These are phyloP conservation scores for Manduca sexta DNA, from an alignment of 1,140 invertebrate genomes.

Conservation along the genomic window DNA sequence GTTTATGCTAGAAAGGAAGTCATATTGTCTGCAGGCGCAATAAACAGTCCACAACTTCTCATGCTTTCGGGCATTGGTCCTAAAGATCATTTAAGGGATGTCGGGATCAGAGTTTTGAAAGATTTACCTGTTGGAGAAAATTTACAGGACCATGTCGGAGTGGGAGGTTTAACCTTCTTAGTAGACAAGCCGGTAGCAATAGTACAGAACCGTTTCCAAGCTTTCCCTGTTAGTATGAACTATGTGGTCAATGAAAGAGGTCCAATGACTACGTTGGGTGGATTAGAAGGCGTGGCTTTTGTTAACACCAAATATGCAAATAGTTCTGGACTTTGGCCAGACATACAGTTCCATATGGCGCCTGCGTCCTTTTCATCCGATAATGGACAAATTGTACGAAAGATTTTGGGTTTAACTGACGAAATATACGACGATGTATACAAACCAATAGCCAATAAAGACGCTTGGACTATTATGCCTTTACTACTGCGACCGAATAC, in stretches of 20 bases:
- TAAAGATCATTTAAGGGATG: slow-evolving; percentile 78
- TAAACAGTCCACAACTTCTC: slow-evolving; percentile 86
- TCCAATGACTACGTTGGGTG: slow-evolving; percentile 88
- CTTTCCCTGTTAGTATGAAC: slow-evolving; percentile 84
- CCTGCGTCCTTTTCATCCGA: slow-evolving; percentile 89
- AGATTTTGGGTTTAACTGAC: slow-evolving; percentile 88
- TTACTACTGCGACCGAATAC: slow-evolving; percentile 86
- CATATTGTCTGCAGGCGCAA: slow-evolving; percentile 85
- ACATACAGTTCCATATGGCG: slow-evolving; percentile 91
- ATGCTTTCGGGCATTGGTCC: slow-evolving; percentile 93
- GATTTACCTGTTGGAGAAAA: slow-evolving; percentile 86
- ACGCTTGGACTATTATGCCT: slow-evolving; percentile 90
- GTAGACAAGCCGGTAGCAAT: slow-evolving; percentile 86
- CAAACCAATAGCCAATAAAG: slow-evolving; percentile 82
- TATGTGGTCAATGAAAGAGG: slow-evolving; percentile 84
- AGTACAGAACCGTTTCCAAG: slow-evolving; percentile 80
- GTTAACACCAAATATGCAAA: slow-evolving; percentile 89
- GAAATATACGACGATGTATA: slow-evolving; percentile 86
- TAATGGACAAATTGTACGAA: slow-evolving; percentile 81
- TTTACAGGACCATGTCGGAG: slow-evolving; percentile 87
- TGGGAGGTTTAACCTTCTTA: slow-evolving; percentile 86
- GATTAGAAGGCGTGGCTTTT: slow-evolving; percentile 89
- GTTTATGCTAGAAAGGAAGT: slow-evolving; percentile 84
- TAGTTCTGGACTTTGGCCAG: slow-evolving; percentile 81
- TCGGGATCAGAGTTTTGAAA: slow-evolving; percentile 81